Evolutionary conservation across 1,140 invertebrate species (phyloP).

Genomic region (Drosophila tristis): DNA sequence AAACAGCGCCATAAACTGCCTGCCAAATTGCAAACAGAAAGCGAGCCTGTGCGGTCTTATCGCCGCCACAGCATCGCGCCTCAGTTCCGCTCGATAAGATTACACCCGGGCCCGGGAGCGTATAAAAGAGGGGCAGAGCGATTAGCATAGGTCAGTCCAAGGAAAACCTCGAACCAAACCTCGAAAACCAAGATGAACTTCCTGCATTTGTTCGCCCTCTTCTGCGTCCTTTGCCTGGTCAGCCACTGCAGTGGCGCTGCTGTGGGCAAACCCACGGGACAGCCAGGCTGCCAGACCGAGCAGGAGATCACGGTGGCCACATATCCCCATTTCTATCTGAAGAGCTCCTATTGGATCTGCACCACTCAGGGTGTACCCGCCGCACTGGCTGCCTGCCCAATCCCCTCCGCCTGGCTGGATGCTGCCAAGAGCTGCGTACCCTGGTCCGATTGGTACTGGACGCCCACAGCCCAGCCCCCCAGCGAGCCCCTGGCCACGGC

Average conservation of each 20-base stretch:
- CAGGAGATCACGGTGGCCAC: slow-evolving; percentile 39
- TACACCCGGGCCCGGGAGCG: background rate
- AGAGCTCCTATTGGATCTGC: slow-evolving; percentile 65
- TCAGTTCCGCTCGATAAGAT: slow-evolving; percentile 69
- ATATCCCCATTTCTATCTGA: slow-evolving; percentile 58
- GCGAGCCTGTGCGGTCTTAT: slow-evolving; percentile 28
- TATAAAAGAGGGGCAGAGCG: slow-evolving; percentile 50
- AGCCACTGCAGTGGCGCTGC: slow-evolving; percentile 12
- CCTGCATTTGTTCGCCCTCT: slow-evolving; percentile 30
- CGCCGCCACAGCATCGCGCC: slow-evolving; percentile 52
- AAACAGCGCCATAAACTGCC: slow-evolving; percentile 71
- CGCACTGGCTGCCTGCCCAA: slow-evolving; percentile 26
- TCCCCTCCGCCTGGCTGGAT: slow-evolving; percentile 33
- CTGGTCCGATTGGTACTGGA: slow-evolving; percentile 56
- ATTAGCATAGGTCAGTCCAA: slow-evolving; percentile 66
- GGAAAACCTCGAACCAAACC: background rate
- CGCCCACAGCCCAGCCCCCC: slow-evolving; percentile 58
- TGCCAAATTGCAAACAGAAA: slow-evolving; percentile 47
- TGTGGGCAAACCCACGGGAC: slow-evolving; percentile 54
- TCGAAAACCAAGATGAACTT: slow-evolving; percentile 46
- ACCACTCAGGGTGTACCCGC: slow-evolving; percentile 35
- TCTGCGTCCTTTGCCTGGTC: slow-evolving; percentile 34
- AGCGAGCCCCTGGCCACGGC: slow-evolving; percentile 43
- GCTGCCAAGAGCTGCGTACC: slow-evolving; percentile 53
- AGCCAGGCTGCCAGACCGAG: slow-evolving; percentile 69